Evolutionary conservation across 2,888 invertebrate genomes (phyloP).

Genomic region (Patella depressa): DNA sequence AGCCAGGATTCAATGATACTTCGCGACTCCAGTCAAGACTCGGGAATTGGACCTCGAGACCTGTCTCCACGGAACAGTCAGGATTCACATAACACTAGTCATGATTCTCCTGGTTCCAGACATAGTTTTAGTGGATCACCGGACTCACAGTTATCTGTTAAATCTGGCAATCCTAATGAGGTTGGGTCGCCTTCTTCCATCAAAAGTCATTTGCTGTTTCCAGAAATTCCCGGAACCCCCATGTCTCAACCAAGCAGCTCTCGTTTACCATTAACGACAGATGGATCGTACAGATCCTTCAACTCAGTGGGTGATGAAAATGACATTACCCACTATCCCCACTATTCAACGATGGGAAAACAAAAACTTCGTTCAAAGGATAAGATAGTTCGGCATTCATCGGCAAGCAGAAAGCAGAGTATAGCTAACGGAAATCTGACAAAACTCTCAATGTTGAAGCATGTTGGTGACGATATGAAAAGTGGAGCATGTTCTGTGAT

Average conservation of each 20-base stretch:
- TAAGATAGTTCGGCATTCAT: conserved; percentile 20
- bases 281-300: conserved; percentile 33
- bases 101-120: neutral
- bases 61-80: neutral
- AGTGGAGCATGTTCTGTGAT: conserved; percentile 39
- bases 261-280: conserved; percentile 26
- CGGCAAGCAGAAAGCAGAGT: conserved; percentile 28
- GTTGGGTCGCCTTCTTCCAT: neutral
- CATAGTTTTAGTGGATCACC: neutral
- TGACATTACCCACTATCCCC: neutral
- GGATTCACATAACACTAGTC: neutral
- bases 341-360: neutral
- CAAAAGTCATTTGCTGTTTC: neutral
- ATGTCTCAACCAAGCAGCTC: conserved; percentile 22
- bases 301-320: conserved; percentile 19
- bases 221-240: neutral
- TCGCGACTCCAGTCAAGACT: neutral
- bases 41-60: neutral
- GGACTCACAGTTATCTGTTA: neutral
- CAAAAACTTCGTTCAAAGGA: neutral
- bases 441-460: conserved; percentile 10
- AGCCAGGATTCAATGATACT: neutral
- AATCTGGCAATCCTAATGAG: neutral
- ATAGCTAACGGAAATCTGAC: conserved; percentile 25
- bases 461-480: conserved; percentile 11